Base-by-base conservation (phyloP, 2,797 vertebrate genomes). In the Cottoperca gobio region DNA sequence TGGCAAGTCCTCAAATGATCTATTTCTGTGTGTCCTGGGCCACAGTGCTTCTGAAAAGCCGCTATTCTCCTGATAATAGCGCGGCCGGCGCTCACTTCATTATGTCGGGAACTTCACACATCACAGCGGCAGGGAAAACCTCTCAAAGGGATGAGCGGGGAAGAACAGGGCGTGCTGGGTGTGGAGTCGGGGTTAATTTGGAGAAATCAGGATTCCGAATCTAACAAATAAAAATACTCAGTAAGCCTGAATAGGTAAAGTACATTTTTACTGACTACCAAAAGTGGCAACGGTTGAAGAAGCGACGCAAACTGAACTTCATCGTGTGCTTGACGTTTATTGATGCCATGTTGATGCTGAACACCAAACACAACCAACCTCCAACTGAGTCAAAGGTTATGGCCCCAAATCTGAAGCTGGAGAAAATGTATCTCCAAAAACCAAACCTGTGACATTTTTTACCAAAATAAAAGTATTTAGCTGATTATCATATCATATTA, bases 1-100 rank as follows among this genome's bases (percentile, higher is more conserved):
- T 71, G 64, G 75, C 50, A 60, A 72, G 78, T 83, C 84, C 85
- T 88, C 53, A 67, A 61, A 81, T 68, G 60, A 87, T 91, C 82
- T 82, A 81, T 83, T 87, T 87, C 72, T 75, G 81, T 82, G 60
- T 62, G 86, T 85, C 76, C 70, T 26, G 52, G 42, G 53, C 66
- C 72, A 43, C 59, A 17, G 71, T 5, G 64, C 43, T 37, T 68
- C 71, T 72, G 64, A 78, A 77, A 71, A 78, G 61, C 42, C 11
- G 28, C 62, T 62, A 24, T 74, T 84, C 76, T 81, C 73, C 65
- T 45, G 84, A 69, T 68, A 39, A 76, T 67, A 40, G 48, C 6
- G 59, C 11, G 28, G 57, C 10, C 19, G n/a, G 14, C 6, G 4
- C 74, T 72, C 60, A 0, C 54, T 85, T 78, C 70, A 70, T 81